Evolutionary conservation across 2,113 vertebrate genomes (phyloP), one percentile per base, ranked within the genome.

Genomic region (Sterna hirundo): DNA sequence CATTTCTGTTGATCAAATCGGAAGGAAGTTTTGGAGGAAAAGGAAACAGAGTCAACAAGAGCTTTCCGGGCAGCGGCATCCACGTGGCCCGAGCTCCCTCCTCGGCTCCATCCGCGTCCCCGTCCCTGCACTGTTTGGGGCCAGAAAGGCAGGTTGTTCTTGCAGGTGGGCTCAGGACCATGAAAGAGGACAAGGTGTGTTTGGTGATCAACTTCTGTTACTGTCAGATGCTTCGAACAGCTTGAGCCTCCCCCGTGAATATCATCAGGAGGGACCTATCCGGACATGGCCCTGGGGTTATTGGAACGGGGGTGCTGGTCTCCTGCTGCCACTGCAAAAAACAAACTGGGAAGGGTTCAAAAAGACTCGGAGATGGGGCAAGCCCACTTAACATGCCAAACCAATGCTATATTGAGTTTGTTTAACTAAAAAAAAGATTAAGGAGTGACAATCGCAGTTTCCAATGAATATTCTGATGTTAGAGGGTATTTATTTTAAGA

Each of bases 401-500:
- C 38, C 55, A 52, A 16, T 0, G 1, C 72, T 52, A 4, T 6
- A 4, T 3, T 68, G 62, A 40, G 25, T 75, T 55, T 38, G 22
- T 65, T 90, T 51, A 60, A 51, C 62, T 29, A 44, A 47, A 46
- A 17, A 17, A 52, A 54, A 70, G 8, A 4, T 76, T 61, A 64
- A 76, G 76, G 64, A 86, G 34, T 38, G 79, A 77, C 0, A 0
- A 5, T 74, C 1, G 0, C 38, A 46, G 44, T n/a, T 27, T 52
- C 21, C 46, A 49, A 2, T 12, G 51, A 26, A 44, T 46, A 74
- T 52, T 61, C 64, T 84, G 40, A 27, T 61, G 32, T 27, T 68
- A 30, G 61, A 90, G 51, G 55, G 36, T 32, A 11, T 88, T 94
- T 52, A 44, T 84, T 92, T 65, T 47, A 78, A 55, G 32, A 58